Evolutionary conservation across 1,140 invertebrate genomes (phyloP), one percentile per base, ranked within the genome.

Genomic region (Lepidotrigona ventralis): DNA sequence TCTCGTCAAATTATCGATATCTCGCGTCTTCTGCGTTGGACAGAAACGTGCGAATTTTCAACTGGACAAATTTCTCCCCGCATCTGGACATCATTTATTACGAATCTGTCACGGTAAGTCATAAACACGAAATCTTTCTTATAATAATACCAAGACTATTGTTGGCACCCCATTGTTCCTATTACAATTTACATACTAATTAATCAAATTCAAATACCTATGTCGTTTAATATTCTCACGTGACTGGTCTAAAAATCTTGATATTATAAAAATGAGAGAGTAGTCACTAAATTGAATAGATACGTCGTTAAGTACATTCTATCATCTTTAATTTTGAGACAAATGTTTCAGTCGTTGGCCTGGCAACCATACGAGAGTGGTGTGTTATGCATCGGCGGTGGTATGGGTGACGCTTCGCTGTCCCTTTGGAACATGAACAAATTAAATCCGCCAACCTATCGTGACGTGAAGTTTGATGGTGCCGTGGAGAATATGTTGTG

Each of bases 321-420:
- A 8, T 46, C 39, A 8, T 46, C 6, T 46, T 0, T 58, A 19
- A 2, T 19, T 14, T 60, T 2, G 14, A 54, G 21, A 21, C 12
- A 73, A 77, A 71, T 1, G 71, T 76, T 76, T 53, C 83, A 92
- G 91, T 85, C 86, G 8, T 17, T 92, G 17, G 92, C 89, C 4
- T 93, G 92, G 92, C 90, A 93, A 85, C 92, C 92, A 8, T 86
- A 89, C 83, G 68, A 87, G 12, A 51, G 53, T 26, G 77, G 63
- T 11, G 73, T 88, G 9, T 64, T 93, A 15, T 93, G 91, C 79
- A 79, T 92, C 75, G 92, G 92, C 1, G 90, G 89, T 29, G 85
- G 89, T 1, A 8, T 66, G 0, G 83, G 86, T 14, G 87, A 90
- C 70, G 90, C 81, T 12, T 86, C 89, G n/a, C 46, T 93, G 63